phyloP scores from a whole-genome alignment of 2,888 invertebrate species.

The Electrophaes corylata region DNA sequence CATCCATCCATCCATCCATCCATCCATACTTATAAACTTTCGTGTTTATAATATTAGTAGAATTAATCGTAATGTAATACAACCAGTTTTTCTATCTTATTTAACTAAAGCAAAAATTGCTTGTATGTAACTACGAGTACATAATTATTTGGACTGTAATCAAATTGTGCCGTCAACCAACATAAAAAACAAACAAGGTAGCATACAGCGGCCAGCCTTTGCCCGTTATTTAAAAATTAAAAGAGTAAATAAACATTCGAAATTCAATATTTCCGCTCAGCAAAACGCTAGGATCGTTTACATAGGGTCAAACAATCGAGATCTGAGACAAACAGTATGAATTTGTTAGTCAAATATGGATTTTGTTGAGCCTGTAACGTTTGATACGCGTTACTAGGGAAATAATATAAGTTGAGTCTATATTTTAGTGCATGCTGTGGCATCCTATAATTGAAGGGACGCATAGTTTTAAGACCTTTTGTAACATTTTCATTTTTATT shows the following conservation, averaged over 20 bases:
- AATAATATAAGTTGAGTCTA: too few species aligned
- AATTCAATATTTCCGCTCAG: conserved; percentile 10
- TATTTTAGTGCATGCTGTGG: too few species aligned
- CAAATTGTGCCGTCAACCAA: neutral
- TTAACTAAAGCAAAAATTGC: too few species aligned
- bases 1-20: too few species aligned
- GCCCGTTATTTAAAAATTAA: neutral
- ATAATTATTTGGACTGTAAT: neutral
- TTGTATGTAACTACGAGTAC: too few species aligned
- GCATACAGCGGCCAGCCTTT: neutral
- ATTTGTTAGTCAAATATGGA: conserved; percentile 40
- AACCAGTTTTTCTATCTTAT: too few species aligned
- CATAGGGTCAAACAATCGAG: conserved; percentile 23
- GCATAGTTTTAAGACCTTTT: too few species aligned
- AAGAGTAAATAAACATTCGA: conserved; percentile 1
- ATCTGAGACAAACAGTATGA: conserved; percentile 24
- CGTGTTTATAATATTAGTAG: too few species aligned
- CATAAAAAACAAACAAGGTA: neutral
- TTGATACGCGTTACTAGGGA: neutral
- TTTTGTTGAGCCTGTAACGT: neutral
- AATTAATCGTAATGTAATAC: too few species aligned
- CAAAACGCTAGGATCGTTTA: conserved; percentile 13
- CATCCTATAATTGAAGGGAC: too few species aligned
- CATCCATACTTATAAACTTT: too few species aligned
- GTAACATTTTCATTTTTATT: too few species aligned